A percentile compares a stretch with the other conserved stretches of the same genome.
These are phyloP conservation scores for Condylura cristata DNA, from an alignment of 2,113 vertebrate species.

Conservation along the genomic window DNA sequence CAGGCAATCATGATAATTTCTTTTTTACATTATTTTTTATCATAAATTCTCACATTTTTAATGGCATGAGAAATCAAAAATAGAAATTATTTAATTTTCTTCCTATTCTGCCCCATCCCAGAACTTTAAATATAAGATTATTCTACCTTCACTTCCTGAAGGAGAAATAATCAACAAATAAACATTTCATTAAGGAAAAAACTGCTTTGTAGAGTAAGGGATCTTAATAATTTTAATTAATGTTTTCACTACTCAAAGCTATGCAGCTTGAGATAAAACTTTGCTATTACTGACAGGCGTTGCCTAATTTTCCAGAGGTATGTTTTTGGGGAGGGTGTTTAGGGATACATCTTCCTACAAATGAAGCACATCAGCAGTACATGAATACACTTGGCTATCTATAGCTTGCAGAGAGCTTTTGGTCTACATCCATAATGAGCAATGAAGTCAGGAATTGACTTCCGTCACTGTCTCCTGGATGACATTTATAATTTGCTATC, in stretches of 20 bases:
- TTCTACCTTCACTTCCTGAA: not conserved
- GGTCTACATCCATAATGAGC: not conserved
- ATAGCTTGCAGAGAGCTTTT: not conserved
- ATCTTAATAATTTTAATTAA: not conserved
- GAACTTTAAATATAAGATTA: not conserved
- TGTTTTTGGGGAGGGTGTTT: not conserved
- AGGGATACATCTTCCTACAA: not conserved
- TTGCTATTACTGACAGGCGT: not conserved
- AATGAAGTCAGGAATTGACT: conserved; percentile 38
- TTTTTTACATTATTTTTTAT: not conserved
- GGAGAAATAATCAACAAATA: not conserved
- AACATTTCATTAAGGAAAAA: not conserved
- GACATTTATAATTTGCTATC: conserved; percentile 23
- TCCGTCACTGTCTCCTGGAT: conserved; percentile 28
- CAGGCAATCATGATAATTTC: not conserved
- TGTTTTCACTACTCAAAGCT: not conserved
- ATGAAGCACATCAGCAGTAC: not conserved
- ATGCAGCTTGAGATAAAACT: not conserved
- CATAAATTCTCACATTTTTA: not conserved
- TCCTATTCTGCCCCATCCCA: not conserved
- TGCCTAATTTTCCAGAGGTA: not conserved
- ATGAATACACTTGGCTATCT: not conserved
- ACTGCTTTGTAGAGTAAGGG: not conserved
- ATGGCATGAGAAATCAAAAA: not conserved
- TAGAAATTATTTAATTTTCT: not conserved